A percentile compares a stretch with the other conserved stretches of the same genome.
Evolutionary conservation across 2,113 vertebrate genomes (phyloP).

Genomic region (Cochlearius cochlearius): DNA sequence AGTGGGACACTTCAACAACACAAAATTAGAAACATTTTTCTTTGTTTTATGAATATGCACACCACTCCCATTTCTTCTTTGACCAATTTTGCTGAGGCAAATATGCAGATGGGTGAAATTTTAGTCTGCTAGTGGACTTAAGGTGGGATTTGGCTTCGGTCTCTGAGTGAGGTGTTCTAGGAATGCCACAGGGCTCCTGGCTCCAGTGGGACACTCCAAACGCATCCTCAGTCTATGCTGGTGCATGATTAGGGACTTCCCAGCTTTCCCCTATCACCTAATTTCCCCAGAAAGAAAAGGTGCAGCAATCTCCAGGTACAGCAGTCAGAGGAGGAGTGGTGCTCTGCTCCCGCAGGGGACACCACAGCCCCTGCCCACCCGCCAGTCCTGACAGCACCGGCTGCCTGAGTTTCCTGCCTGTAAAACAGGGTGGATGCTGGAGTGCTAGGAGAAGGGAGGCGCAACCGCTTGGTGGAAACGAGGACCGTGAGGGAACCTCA

Average conservation of each 20-base stretch:
- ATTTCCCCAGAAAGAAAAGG: background rate
- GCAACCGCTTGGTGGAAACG: too few species aligned
- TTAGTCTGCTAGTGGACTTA: background rate
- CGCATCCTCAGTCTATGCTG: background rate
- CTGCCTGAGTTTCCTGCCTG: background rate
- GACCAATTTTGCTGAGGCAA: background rate
- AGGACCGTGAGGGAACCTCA: background rate
- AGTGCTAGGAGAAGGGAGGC: background rate
- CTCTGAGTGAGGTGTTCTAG: background rate
- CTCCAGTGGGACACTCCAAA: background rate
- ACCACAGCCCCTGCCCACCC: background rate
- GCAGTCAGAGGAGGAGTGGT: background rate
- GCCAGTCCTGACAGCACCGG: background rate
- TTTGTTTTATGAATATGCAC: background rate
- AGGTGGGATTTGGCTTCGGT: background rate
- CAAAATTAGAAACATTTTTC: background rate
- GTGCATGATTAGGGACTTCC: background rate
- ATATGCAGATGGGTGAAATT: background rate
- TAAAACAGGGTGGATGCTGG: too few species aligned
- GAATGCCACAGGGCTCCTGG: background rate
- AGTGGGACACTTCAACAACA: background rate
- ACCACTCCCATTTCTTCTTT: background rate
- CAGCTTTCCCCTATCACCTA: background rate
- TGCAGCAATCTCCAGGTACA: background rate
- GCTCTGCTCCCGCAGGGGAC: background rate